These are phyloP conservation scores for Thaumetopoea pityocampa DNA, from an alignment of 1,140 invertebrate species.

Conservation along the genomic window DNA sequence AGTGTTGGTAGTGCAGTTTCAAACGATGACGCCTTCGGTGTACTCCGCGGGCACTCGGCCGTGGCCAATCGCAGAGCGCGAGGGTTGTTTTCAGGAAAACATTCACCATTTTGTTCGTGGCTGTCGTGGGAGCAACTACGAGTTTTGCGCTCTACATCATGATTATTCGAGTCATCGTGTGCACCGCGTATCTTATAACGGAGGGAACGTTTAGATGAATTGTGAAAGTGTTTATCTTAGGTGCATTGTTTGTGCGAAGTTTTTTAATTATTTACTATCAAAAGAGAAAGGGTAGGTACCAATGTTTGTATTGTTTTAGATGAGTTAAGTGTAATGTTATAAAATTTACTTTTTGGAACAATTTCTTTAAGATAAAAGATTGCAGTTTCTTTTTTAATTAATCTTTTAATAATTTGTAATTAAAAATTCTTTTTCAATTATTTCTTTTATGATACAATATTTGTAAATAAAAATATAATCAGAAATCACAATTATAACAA, in stretches of 20 bases:
- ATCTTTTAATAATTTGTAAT: no score
- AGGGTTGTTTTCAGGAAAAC: constrained; percentile 65
- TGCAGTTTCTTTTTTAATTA: no score
- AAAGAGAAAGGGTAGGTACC: constrained; percentile 9
- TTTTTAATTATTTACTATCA: constrained; percentile 19
- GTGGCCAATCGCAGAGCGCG: constrained; percentile 53
- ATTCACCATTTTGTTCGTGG: constrained; percentile 67
- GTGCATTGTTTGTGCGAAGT: constrained; percentile 16
- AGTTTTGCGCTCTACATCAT: constrained; percentile 32
- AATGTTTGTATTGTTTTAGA: constrained; percentile 5
- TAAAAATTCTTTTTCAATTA: no score
- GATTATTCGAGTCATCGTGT: constrained; percentile 27
- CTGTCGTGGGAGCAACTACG: constrained; percentile 43
- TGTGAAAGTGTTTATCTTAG: constrained; percentile 44
- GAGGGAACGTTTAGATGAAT: constrained; percentile 25
- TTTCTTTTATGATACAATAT: no score
- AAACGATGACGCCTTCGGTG: constrained; percentile 56
- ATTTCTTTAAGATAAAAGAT: no score
- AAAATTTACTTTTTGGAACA: no score
- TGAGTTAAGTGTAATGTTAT: no score
- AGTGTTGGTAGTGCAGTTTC: constrained; percentile 57
- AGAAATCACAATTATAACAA: no score
- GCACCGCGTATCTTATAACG: constrained; percentile 13
- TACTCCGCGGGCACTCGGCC: constrained; percentile 51
- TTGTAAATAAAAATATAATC: no score